Conservation (phyloP, 2,113 vertebrate species). For the Sorex fumeus region DNA sequence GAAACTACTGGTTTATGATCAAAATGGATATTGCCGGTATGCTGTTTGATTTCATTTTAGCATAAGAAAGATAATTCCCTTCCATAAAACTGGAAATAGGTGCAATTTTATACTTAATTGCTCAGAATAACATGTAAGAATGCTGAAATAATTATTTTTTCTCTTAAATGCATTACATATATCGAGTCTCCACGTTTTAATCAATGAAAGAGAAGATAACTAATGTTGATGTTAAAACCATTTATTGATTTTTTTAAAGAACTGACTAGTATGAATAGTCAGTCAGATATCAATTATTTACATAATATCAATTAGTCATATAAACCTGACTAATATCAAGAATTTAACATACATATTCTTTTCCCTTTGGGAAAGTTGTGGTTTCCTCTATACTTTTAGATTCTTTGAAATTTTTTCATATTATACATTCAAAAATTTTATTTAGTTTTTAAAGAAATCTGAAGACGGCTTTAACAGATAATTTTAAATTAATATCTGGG, state of each 20-base stretch:
- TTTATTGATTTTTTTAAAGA: not conserved
- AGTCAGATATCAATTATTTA: no score
- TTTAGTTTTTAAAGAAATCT: constrained; percentile 71
- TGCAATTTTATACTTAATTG: constrained; percentile 5
- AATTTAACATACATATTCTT: not conserved
- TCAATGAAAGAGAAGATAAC: not conserved
- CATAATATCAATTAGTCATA: not conserved
- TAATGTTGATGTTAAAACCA: not conserved
- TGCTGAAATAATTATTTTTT: not conserved
- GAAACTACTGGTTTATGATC: not conserved
- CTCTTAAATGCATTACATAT: not conserved
- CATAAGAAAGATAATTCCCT: constrained; percentile 1
- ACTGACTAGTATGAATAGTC: no score
- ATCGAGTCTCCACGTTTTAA: not conserved
- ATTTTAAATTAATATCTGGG: constrained; percentile 71
- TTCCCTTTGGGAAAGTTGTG: constrained; percentile 1
- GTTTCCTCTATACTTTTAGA: not conserved
- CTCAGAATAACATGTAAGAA: constrained; percentile 41
- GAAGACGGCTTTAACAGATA: constrained; percentile 59
- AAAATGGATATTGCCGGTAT: not conserved
- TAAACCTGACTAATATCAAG: not conserved
- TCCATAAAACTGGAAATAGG: constrained; percentile 33
- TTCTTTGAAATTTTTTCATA: constrained; percentile 11
- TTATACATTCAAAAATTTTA: constrained; percentile 45
- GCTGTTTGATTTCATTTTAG: constrained; percentile 3